phyloP scores from a whole-genome alignment of 2,113 vertebrate species.

The Paramormyrops kingsleyae region DNA sequence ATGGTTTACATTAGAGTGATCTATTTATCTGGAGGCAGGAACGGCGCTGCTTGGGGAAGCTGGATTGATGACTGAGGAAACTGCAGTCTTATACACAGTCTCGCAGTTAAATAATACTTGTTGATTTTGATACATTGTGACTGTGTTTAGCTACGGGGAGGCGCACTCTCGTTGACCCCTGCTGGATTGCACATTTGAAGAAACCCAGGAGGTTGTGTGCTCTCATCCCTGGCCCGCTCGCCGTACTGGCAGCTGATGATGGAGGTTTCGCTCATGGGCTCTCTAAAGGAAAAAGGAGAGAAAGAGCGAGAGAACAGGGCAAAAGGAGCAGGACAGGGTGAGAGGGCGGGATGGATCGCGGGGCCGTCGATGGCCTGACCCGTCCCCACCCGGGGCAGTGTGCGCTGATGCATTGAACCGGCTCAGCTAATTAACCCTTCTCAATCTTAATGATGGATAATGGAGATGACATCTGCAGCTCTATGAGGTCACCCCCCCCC shows the following conservation, averaged over 20 bases:
- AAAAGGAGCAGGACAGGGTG: background rate
- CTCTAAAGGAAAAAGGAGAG: background rate
- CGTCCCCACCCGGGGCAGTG: background rate
- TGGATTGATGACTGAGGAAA: background rate
- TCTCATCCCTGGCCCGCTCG: background rate
- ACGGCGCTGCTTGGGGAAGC: constrained; percentile 8
- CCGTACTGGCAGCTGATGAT: constrained; percentile 17
- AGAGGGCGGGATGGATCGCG: background rate
- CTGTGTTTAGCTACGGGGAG: constrained; percentile 12
- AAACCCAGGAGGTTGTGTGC: constrained; percentile 13
- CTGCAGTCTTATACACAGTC: background rate
- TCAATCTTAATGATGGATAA: constrained; percentile 27
- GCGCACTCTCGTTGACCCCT: constrained; percentile 23
- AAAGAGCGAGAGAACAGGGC: background rate
- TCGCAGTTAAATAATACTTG: constrained; percentile 23
- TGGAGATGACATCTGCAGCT: constrained; percentile 16
- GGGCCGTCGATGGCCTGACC: constrained; percentile 5
- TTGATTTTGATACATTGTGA: constrained; percentile 30
- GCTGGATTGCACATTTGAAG: constrained; percentile 20
- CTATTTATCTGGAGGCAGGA: constrained; percentile 21
- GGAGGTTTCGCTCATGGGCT: constrained; percentile 11
- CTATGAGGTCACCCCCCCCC: background rate
- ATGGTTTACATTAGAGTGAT: constrained; percentile 18
- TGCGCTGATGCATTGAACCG: constrained; percentile 22
- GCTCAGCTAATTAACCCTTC: constrained; percentile 26